phyloP scores from a whole-genome alignment of 1,140 invertebrate genomes.

The Drosophila eugracilis region DNA sequence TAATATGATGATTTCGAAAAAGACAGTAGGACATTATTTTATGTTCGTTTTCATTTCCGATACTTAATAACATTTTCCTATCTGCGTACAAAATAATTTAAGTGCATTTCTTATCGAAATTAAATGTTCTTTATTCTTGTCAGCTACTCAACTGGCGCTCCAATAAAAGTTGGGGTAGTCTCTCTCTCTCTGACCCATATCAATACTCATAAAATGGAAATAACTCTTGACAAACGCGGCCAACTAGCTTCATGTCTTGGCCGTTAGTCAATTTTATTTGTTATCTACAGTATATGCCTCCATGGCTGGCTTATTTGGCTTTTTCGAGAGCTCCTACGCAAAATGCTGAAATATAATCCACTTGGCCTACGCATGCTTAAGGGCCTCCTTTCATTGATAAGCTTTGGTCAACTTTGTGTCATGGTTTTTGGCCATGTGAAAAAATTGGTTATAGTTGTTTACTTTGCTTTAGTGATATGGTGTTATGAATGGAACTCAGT shows the following conservation, averaged over 20 bases:
- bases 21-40: too few relatives aligned
- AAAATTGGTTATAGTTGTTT: slow-evolving; percentile 14
- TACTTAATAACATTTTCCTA: not conserved
- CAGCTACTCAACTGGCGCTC: not conserved
- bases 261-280: slow-evolving; percentile 54
- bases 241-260: slow-evolving; percentile 47
- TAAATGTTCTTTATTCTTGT: slow-evolving; percentile 3
- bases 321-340: slow-evolving; percentile 44
- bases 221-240: slow-evolving; percentile 8
- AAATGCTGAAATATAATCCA: slow-evolving; percentile 48
- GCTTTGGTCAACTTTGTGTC: slow-evolving; percentile 52
- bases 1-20: too few relatives aligned
- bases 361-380: slow-evolving; percentile 58
- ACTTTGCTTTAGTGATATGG: not conserved
- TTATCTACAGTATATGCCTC: slow-evolving; percentile 48
- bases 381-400: slow-evolving; percentile 42
- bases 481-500: slow-evolving; percentile 1
- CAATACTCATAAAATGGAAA: slow-evolving; percentile 15
- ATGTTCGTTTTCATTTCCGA: too few relatives aligned
- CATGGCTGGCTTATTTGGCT: slow-evolving; percentile 62
- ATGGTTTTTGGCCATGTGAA: not conserved
- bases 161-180: slow-evolving; percentile 25
- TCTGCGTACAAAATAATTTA: not conserved
- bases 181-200: slow-evolving; percentile 28
- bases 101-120: not conserved